Evolutionary conservation across 2,888 invertebrate species (phyloP).

Genomic region (Drosophila putrida): DNA sequence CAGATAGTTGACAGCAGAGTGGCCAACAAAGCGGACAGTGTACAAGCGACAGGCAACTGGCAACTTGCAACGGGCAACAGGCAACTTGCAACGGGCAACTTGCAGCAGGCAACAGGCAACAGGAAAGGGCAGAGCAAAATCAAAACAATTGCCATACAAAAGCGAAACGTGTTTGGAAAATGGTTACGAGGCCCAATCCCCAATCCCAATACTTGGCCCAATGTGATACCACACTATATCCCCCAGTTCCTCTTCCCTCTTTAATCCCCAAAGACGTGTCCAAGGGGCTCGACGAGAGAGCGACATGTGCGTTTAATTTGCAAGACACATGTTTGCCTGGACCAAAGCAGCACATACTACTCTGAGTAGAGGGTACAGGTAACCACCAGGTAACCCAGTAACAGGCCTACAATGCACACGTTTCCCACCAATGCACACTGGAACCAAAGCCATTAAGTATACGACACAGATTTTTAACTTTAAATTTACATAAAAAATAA

Average conservation of each 20-base stretch:
- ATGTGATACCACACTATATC: neutral
- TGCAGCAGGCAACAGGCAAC: conserved; percentile 60
- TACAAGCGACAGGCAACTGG: conserved; percentile 24
- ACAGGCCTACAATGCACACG: conserved; percentile 36
- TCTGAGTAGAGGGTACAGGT: conserved; percentile 9
- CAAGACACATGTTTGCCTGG: conserved; percentile 75
- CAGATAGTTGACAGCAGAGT: conserved; percentile 57
- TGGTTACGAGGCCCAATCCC: conserved; percentile 23
- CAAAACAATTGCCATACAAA: conserved; percentile 66
- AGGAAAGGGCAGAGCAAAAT: conserved; percentile 67
- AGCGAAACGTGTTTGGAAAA: conserved; percentile 50
- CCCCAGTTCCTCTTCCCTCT: neutral
- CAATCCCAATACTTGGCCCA: conserved; percentile 19
- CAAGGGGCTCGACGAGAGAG: conserved; percentile 33
- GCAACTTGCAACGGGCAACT: conserved; percentile 38
- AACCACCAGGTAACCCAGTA: conserved; percentile 49
- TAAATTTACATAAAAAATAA: neutral
- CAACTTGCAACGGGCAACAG: conserved; percentile 17
- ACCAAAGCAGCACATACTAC: conserved; percentile 22
- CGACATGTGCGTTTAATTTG: conserved; percentile 84
- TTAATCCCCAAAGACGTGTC: conserved; percentile 1
- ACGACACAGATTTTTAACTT: too few relatives aligned
- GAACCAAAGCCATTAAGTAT: neutral
- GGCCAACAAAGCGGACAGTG: conserved; percentile 59
- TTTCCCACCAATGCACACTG: conserved; percentile 46